These are phyloP conservation scores for Octopus bimaculoides DNA, from an alignment of 1,140 invertebrate species.

Conservation along the genomic window DNA sequence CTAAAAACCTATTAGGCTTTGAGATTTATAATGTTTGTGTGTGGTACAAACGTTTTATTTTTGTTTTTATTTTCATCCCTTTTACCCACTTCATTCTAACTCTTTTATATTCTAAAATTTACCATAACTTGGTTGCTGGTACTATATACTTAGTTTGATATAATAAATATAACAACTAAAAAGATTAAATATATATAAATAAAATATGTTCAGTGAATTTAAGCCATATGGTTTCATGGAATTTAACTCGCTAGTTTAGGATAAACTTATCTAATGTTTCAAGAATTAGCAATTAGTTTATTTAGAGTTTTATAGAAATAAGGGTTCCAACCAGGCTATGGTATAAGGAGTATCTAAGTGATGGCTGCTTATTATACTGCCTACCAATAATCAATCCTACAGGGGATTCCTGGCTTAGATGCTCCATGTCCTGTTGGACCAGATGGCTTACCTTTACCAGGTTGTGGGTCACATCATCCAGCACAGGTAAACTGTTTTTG, in stretches of 20 bases:
- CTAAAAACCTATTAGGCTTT: too few species aligned
- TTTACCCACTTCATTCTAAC: too few species aligned
- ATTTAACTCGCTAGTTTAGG: neutral
- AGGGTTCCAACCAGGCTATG: neutral
- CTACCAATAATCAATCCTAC: conserved; percentile 13
- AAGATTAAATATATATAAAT: too few species aligned
- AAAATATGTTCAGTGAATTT: too few species aligned
- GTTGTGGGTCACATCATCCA: conserved; percentile 71
- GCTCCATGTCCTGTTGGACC: conserved; percentile 92
- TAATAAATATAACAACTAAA: too few species aligned
- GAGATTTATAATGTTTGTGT: too few species aligned
- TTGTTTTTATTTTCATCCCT: too few species aligned
- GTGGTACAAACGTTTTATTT: too few species aligned
- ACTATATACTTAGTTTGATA: too few species aligned
- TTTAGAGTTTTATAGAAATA: neutral
- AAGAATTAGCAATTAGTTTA: neutral
- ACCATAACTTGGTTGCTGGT: too few species aligned
- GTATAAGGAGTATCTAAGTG: neutral
- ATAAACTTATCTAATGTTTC: neutral
- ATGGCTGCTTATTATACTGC: neutral
- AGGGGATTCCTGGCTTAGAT: conserved; percentile 90
- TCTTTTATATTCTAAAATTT: too few species aligned
- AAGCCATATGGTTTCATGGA: too few species aligned
- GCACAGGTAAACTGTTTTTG: conserved; percentile 22
- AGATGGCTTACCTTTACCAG: conserved; percentile 89